Conservation (phyloP, 1,140 invertebrate genomes). For the Samia ricini region DNA sequence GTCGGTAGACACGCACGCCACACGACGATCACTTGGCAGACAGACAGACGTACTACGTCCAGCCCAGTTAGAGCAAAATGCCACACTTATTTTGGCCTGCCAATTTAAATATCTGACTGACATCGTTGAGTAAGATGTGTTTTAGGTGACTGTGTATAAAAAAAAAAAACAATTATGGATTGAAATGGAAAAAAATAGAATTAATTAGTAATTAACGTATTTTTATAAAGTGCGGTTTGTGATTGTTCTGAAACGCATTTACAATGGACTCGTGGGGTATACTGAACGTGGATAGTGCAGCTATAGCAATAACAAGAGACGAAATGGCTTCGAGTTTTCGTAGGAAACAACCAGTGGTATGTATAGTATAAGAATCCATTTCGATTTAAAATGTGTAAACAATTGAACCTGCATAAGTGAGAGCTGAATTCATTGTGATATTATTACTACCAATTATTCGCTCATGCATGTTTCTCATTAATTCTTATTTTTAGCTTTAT, state of each 20-base stretch:
- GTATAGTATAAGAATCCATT: too few relatives aligned
- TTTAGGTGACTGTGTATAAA: slow-evolving; percentile 2
- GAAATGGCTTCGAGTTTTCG: slow-evolving; percentile 78
- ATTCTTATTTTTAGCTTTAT: too few relatives aligned
- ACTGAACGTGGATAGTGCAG: slow-evolving; percentile 80
- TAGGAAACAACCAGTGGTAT: slow-evolving; percentile 77
- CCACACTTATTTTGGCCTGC: slow-evolving; percentile 76
- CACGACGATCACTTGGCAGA: slow-evolving; percentile 64
- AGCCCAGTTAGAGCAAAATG: slow-evolving; percentile 74
- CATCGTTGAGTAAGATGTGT: slow-evolving; percentile 44
- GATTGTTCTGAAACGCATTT: background rate
- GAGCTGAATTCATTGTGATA: too few relatives aligned
- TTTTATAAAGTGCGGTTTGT: background rate
- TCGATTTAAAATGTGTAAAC: too few relatives aligned
- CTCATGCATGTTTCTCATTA: too few relatives aligned
- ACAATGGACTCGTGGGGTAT: slow-evolving; percentile 82
- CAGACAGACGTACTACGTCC: slow-evolving; percentile 27
- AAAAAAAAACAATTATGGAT: too few relatives aligned
- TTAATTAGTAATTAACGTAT: background rate
- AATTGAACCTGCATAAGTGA: too few relatives aligned
- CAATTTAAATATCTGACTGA: slow-evolving; percentile 69
- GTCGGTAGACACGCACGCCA: slow-evolving; percentile 47
- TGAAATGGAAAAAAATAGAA: too few relatives aligned
- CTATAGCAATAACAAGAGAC: slow-evolving; percentile 80
- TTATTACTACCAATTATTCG: too few relatives aligned